Evolutionary conservation across 2,113 vertebrate genomes (phyloP), one percentile per base, ranked within the genome.

Genomic region (Andinoacara biseriatus): DNA sequence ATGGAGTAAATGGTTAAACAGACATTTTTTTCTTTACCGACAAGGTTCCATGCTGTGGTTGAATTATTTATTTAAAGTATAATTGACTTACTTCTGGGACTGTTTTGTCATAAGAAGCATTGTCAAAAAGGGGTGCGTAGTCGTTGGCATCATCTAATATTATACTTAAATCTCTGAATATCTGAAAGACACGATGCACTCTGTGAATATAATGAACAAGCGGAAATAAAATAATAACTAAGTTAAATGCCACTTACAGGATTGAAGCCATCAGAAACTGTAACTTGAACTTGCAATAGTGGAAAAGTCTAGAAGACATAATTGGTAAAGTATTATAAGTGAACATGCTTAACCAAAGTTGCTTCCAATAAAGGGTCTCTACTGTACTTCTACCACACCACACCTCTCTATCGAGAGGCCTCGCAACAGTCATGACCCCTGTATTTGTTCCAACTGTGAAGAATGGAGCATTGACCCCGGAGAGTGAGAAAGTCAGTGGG

Each of bases 351-450:
- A 52, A 62, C n/a, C 6, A 43, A 29, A 10, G 5, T 26, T 22
- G 5, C 31, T 77, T 13, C 52, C 6, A 40, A 17, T 58, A 11
- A 81, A 52, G 4, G 10, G 8, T 31, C 2, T 20, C 13, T 57
- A 8, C 4, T 54, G 7, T 57, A 7, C 2, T 15, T 62, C 29
- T 14, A 18, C 2, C 5, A 33, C 5, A 62, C 10, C 80, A n/a
- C 94, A 97, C 97, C 94, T 97, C 96, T 65, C 87, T 94, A 81
- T 97, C 93, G 31, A 98, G 92, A 8, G 0, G 0, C 2, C 0
- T 72, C 0, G 0, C 0, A 2, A 97, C 56, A 1, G 0, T 74
- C 49, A 96, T 96, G 0, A 1, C 0, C 4, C 96, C 97, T 10
- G 87, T 95, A 2, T 0, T 0, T 0, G 0, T 0, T 0, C 35